phyloP scores from a whole-genome alignment of 1,140 invertebrate species.

The Propsilocerus akamusi region DNA sequence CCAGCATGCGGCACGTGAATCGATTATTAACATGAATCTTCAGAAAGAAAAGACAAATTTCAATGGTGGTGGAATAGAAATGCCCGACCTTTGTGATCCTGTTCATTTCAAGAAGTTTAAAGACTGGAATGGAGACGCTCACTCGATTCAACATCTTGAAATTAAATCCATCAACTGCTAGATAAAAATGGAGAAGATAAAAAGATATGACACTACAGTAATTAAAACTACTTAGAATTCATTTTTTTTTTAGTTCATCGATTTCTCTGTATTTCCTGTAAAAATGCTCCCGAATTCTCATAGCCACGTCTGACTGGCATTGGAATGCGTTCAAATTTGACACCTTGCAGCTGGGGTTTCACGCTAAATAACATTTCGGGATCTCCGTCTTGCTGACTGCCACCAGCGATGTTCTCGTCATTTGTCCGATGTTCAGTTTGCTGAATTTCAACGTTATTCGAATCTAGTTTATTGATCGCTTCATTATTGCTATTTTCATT shows the following conservation, averaged over 20 bases:
- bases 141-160: constrained; percentile 22
- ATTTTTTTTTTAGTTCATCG: too few relatives aligned
- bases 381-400: constrained; percentile 18
- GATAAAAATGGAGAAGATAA: too few relatives aligned
- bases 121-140: constrained; percentile 21
- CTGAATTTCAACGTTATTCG: neutral
- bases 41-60: constrained; percentile 49
- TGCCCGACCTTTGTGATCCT: constrained; percentile 21
- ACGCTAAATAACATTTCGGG: constrained; percentile 29
- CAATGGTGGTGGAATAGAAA: constrained; percentile 42
- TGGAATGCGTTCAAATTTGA: constrained; percentile 46
- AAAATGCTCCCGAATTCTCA: constrained; percentile 65
- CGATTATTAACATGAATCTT: constrained; percentile 49
- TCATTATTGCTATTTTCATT: too few relatives aligned
- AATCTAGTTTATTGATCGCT: neutral
- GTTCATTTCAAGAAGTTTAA: constrained; percentile 16
- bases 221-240: too few relatives aligned
- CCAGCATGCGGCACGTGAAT: constrained; percentile 55
- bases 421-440: constrained; percentile 18
- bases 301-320: constrained; percentile 47
- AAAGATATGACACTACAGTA: too few relatives aligned
- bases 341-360: constrained; percentile 45
- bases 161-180: too few relatives aligned
- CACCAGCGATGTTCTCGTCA: too few relatives aligned
- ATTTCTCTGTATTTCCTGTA: too few relatives aligned